phyloP scores from a whole-genome alignment of 2,113 vertebrate species.

The Pyxicephalus adspersus region DNA sequence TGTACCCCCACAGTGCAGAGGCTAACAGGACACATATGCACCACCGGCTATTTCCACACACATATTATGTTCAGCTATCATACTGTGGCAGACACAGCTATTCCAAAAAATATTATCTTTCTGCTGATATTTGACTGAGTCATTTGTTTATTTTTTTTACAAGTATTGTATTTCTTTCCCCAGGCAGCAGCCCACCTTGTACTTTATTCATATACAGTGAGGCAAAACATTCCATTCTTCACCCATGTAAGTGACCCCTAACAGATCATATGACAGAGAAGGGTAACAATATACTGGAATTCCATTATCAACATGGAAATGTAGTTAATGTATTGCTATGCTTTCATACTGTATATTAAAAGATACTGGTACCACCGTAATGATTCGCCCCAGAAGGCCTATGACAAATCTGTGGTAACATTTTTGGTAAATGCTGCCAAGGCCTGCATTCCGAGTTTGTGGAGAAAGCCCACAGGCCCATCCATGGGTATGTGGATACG shows the following conservation, averaged over 20 bases:
- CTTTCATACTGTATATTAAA: too few species aligned
- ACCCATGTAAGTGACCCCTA: background rate
- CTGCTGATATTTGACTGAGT: constrained; percentile 33
- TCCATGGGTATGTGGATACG: too few species aligned
- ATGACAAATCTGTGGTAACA: too few species aligned
- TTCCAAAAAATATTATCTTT: constrained; percentile 35
- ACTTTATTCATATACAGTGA: background rate
- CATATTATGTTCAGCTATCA: background rate
- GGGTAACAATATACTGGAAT: too few species aligned
- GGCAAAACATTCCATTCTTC: constrained; percentile 8
- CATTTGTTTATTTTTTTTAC: constrained; percentile 29
- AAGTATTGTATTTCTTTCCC: background rate
- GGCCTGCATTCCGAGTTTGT: too few species aligned
- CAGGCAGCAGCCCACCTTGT: background rate
- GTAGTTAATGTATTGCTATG: too few species aligned
- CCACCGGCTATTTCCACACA: constrained; percentile 14
- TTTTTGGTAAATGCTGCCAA: too few species aligned
- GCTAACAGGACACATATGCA: background rate
- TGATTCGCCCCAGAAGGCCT: too few species aligned
- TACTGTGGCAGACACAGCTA: background rate
- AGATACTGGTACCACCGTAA: too few species aligned
- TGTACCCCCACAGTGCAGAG: background rate
- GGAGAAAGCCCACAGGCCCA: too few species aligned
- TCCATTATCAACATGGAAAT: too few species aligned
- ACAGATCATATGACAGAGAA: too few species aligned